Evolutionary conservation across 2,888 invertebrate species (phyloP).

Genomic region (Ephialtes manifestator): DNA sequence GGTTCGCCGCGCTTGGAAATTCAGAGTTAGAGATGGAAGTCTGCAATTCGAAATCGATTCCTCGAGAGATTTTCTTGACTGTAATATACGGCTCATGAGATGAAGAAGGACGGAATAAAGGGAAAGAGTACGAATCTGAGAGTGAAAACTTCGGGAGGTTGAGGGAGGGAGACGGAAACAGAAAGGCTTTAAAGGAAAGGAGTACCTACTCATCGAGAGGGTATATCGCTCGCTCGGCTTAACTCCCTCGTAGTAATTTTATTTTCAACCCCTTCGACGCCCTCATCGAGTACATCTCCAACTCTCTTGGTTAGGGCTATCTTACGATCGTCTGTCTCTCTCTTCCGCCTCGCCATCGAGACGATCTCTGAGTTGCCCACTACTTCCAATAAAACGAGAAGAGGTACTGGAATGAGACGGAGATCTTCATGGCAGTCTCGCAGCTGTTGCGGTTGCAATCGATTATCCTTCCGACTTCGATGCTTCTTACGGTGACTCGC

Average conservation of each 20-base stretch:
- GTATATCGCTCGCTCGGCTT: conserved; percentile 23
- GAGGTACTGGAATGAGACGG: conserved; percentile 21
- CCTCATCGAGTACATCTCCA: background rate
- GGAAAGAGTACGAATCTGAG: conserved; percentile 1
- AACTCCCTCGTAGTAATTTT: conserved; percentile 42
- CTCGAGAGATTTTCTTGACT: background rate
- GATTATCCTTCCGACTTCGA: conserved; percentile 58
- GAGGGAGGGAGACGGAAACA: background rate
- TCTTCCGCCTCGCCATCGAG: conserved; percentile 32
- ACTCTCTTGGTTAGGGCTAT: conserved; percentile 34
- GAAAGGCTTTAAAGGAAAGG: conserved; percentile 21
- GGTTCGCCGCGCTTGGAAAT: conserved; percentile 14
- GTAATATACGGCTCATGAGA: background rate
- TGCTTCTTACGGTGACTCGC: conserved; percentile 20
- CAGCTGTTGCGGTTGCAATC: conserved; percentile 68
- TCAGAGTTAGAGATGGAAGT: conserved; percentile 30
- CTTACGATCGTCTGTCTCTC: conserved; percentile 45
- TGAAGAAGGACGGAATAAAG: background rate
- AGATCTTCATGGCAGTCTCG: conserved; percentile 47
- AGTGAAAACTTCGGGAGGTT: background rate
- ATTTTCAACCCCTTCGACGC: conserved; percentile 43
- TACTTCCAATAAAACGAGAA: conserved; percentile 48
- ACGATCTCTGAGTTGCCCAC: conserved; percentile 54
- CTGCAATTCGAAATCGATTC: conserved; percentile 44
- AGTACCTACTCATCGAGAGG: conserved; percentile 27